Conservation (phyloP, 2,113 vertebrate genomes). For the Ranitomeya imitator region DNA sequence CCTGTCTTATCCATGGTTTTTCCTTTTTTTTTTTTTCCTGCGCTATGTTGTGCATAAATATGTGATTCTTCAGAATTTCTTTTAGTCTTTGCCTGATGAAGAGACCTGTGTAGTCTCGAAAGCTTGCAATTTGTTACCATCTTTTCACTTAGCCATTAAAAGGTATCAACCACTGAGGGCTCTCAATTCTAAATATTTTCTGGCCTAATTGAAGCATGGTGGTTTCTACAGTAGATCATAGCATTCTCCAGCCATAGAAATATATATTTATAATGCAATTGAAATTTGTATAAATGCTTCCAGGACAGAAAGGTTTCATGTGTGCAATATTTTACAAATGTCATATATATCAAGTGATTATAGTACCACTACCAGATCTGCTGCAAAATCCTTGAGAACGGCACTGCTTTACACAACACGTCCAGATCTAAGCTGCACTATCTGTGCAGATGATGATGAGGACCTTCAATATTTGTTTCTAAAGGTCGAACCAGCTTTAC, state of each 20-base stretch:
- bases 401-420: background rate
- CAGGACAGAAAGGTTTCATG: conserved; percentile 1
- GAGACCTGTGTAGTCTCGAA: no score
- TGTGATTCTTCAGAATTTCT: no score
- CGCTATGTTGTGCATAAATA: no score
- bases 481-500: background rate
- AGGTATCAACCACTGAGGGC: no score
- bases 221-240: conserved; percentile 13
- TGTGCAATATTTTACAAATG: background rate
- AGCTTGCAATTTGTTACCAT: no score
- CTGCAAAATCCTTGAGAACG: background rate
- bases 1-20: no score
- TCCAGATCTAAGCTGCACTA: background rate
- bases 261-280: conserved; percentile 27
- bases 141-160: no score
- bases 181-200: no score
- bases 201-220: background rate
- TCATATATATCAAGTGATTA: background rate
- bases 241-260: background rate
- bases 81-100: no score
- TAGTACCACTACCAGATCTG: no score
- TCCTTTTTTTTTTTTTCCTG: no score
- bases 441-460: background rate
- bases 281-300: conserved; percentile 35
- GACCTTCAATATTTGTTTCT: background rate